Evolutionary conservation across 53 echinoderm and acorn worm species (phyloP).

Genomic region (Mesocentrotus franciscanus): DNA sequence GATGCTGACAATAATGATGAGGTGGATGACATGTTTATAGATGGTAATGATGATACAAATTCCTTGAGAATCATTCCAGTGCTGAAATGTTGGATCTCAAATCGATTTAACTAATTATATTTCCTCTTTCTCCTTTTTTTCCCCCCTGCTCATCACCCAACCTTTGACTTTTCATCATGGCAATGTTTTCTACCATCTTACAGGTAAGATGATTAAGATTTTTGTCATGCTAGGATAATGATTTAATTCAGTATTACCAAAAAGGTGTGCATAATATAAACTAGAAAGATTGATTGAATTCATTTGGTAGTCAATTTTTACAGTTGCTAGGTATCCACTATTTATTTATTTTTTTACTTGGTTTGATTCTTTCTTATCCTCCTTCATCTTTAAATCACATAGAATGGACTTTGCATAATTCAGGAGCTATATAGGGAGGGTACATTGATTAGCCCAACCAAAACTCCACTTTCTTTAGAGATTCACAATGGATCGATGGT

Average conservation of each 20-base stretch:
- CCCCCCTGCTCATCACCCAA: not conserved
- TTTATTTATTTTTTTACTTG: not conserved
- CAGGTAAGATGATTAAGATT: conserved; percentile 1
- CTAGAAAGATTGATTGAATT: no score
- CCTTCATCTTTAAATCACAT: not conserved
- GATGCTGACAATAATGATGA: not conserved
- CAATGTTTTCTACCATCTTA: not conserved
- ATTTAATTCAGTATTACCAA: not conserved
- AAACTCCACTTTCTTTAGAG: not conserved
- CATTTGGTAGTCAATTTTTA: no score
- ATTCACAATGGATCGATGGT: not conserved
- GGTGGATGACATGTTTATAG: not conserved
- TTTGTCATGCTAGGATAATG: not conserved
- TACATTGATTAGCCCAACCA: not conserved
- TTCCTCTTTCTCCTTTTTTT: not conserved
- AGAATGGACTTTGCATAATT: not conserved
- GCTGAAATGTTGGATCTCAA: not conserved
- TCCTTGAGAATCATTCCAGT: not conserved
- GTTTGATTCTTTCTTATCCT: not conserved
- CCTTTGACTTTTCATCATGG: not conserved
- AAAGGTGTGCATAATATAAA: not conserved
- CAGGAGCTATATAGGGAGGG: not conserved
- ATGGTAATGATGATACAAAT: not conserved
- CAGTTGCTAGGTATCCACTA: not conserved
- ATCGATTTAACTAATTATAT: not conserved